These are phyloP conservation scores for Ephialtes manifestator DNA, from an alignment of 2,888 invertebrate genomes.

Conservation along the genomic window DNA sequence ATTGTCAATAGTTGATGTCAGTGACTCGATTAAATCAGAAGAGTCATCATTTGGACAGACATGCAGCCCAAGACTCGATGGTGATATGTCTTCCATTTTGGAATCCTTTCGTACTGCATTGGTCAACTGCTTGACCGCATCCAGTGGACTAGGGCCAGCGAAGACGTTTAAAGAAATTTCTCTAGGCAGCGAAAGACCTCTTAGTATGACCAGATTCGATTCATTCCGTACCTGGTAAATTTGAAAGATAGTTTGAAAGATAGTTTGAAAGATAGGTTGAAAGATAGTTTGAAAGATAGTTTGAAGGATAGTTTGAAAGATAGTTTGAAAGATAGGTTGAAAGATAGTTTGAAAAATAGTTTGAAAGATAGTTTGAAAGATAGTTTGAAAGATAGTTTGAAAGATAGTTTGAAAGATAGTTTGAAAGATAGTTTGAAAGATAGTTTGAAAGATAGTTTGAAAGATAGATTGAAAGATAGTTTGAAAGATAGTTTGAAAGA, in stretches of 20 bases:
- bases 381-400: too few species aligned
- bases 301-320: background rate
- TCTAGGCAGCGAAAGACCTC: slow-evolving; percentile 72
- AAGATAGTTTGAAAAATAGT: too few species aligned
- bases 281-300: background rate
- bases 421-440: too few species aligned
- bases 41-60: slow-evolving; percentile 70
- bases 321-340: background rate
- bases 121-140: slow-evolving; percentile 69
- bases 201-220: slow-evolving; percentile 75
- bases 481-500: too few species aligned
- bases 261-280: background rate
- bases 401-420: too few species aligned
- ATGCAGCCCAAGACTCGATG: slow-evolving; percentile 70
- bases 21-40: slow-evolving; percentile 22
- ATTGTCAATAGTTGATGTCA: slow-evolving; percentile 29
- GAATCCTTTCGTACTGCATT: slow-evolving; percentile 18
- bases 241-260: background rate
- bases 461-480: too few species aligned
- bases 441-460: too few species aligned
- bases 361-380: too few species aligned
- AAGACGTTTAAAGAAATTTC: slow-evolving; percentile 71
- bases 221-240: slow-evolving; percentile 71
- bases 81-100: background rate
- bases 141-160: slow-evolving; percentile 68